Evolutionary conservation across 2,888 invertebrate species (phyloP), one percentile per base, ranked within the genome.

Genomic region (Carterocephalus palaemon): DNA sequence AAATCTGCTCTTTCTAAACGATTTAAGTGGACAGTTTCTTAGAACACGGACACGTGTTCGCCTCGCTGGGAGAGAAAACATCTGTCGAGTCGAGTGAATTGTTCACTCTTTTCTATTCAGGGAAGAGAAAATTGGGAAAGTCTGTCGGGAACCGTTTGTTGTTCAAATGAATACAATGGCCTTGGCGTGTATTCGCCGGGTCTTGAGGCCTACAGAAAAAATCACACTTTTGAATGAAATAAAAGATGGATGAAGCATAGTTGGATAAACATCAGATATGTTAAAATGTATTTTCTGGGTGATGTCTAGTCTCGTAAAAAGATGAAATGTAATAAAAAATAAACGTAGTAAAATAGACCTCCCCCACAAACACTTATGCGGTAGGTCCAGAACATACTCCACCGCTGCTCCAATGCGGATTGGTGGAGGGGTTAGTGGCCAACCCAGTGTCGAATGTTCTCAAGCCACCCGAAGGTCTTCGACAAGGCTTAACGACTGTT

Each of bases 101-200:
- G 31, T 37, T 37, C 29, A 45, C 37, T 37, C 37, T 37, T 37
- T 45, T 45, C 43, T 37, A 43, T 45, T 37, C 31, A 37, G 23
- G 43, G 37, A 45, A 45, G 17, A 45, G 37, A 45, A 45, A 45
- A 45, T 45, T 45, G 37, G 43, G 37, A 45, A 45, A 45, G 43
- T 45, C 37, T 37, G 31, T 36, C 22, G 31, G 31, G 31, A 7
- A 31, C 36, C 31, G 31, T 31, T 37, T 15, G 20, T 12, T 39
- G 29, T 23, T 45, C 43, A 37, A 37, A 29, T 29, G 34, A 43
- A 43, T 29, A 43, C 29, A 43, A 43, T 36, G 22, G 43, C 43
- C 36, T 36, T 23, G 42, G 20, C 34, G 22, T 20, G 22, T 43
- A 20, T 42, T 42, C 20, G 34, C 8, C 23, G 36, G 22, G 9